These are phyloP conservation scores for Acanthosepion lycidas DNA, from an alignment of 2,888 invertebrate species.

Conservation along the genomic window DNA sequence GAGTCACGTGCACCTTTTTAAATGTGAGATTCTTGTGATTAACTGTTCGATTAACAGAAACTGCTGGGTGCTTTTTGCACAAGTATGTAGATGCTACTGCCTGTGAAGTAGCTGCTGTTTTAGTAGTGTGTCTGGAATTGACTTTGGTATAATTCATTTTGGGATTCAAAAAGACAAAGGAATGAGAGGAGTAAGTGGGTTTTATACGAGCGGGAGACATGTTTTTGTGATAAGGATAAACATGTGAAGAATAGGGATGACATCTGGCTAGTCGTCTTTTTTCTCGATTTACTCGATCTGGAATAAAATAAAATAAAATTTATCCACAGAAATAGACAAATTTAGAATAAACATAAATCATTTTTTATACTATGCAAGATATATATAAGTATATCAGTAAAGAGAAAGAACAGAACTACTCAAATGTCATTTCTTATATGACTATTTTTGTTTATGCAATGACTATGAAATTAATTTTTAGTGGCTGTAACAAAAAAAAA, in stretches of 20 bases:
- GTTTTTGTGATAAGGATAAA: not conserved
- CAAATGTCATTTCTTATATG: too few relatives aligned
- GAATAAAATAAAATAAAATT: not conserved
- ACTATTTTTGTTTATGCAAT: too few relatives aligned
- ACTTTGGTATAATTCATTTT: conserved; percentile 18
- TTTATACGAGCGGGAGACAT: not conserved
- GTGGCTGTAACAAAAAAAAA: too few relatives aligned
- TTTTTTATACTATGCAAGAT: too few relatives aligned
- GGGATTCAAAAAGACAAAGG: not conserved
- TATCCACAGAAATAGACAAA: not conserved
- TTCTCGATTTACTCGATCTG: not conserved
- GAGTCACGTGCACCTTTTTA: not conserved
- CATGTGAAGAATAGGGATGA: not conserved
- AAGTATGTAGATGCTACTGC: not conserved
- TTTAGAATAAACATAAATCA: not conserved
- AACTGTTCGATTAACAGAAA: not conserved
- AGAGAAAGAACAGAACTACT: too few relatives aligned
- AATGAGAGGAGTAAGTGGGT: not conserved
- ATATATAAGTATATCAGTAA: too few relatives aligned
- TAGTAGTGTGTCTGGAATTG: not conserved
- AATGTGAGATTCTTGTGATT: not conserved
- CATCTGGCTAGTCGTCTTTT: not conserved
- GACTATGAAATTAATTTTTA: too few relatives aligned
- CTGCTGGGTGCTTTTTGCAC: not conserved
- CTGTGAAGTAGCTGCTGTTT: not conserved